A percentile compares a stretch with the other conserved stretches of the same genome.
phyloP scores from a whole-genome alignment of 2,797 vertebrate genomes.

The Acrossocheilus fasciatus region DNA sequence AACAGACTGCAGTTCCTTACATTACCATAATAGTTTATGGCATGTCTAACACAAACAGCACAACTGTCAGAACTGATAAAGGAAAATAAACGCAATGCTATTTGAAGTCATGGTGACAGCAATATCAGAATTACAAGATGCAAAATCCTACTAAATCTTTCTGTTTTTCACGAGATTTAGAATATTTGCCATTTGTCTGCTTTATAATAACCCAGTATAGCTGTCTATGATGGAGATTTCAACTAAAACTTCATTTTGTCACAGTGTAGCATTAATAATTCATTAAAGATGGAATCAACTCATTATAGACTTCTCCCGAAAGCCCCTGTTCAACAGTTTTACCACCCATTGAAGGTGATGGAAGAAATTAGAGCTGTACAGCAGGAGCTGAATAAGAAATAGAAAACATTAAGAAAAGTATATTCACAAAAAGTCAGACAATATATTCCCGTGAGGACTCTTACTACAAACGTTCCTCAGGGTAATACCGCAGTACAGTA shows the following conservation, averaged over 20 bases:
- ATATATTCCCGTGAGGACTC: background rate
- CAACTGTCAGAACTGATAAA: background rate
- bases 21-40: background rate
- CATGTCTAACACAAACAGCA: conserved; percentile 4
- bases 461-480: conserved; percentile 54
- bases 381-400: conserved; percentile 52
- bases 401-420: conserved; percentile 60
- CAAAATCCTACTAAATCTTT: background rate
- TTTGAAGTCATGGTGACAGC: background rate
- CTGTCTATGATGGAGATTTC: conserved; percentile 40
- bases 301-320: conserved; percentile 64
- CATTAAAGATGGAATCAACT: conserved; percentile 65
- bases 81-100: conserved; percentile 3
- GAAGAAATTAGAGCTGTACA: conserved; percentile 44
- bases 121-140: background rate
- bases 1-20: background rate
- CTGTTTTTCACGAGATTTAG: conserved; percentile 14
- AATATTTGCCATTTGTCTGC: conserved; percentile 18
- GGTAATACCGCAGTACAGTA: conserved; percentile 56
- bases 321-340: conserved; percentile 51
- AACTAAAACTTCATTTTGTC: conserved; percentile 55
- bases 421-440: conserved; percentile 57
- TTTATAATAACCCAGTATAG: conserved; percentile 16
- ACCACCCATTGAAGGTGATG: conserved; percentile 53
- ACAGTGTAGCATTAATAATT: conserved; percentile 62